Percentiles rank a stretch among this genome's conserved stretches.
phyloP scores from a whole-genome alignment of 2,113 vertebrate species.

The Melanerpes aurifrons region DNA sequence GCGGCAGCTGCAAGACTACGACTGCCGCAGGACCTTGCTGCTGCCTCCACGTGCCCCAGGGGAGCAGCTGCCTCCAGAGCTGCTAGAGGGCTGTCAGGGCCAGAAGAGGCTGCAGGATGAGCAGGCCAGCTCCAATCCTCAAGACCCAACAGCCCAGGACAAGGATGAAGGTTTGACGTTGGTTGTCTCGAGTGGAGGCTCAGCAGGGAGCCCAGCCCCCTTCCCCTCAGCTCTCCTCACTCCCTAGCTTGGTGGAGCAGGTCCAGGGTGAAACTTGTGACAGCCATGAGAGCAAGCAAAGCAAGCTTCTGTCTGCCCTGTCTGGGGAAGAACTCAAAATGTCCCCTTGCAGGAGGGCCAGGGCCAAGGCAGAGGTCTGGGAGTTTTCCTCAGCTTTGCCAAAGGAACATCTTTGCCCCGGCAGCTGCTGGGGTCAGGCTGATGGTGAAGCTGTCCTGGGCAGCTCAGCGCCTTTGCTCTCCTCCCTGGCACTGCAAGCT shows the following conservation, averaged over 20 bases:
- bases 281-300: neutral
- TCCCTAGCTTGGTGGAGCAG: neutral
- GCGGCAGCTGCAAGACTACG: slow-evolving; percentile 77
- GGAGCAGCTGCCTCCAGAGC: slow-evolving; percentile 82
- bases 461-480: rapidly evolving
- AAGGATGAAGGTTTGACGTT: slow-evolving; percentile 12
- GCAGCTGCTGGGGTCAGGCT: neutral
- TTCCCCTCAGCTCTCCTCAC: neutral
- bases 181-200: neutral
- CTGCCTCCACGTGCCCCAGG: slow-evolving; percentile 84
- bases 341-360: neutral
- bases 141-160: neutral
- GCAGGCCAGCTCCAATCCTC: slow-evolving; percentile 23
- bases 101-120: slow-evolving; percentile 61
- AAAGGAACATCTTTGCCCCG: neutral
- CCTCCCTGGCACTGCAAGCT: neutral
- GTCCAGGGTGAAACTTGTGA: neutral
- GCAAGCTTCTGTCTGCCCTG: neutral
- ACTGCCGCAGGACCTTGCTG: slow-evolving; percentile 77
- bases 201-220: neutral
- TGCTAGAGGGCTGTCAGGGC: slow-evolving; percentile 82
- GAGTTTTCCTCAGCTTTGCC: neutral
- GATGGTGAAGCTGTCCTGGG: neutral
- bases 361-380: neutral
- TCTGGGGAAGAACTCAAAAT: neutral